Conservation (phyloP, 2,113 vertebrate genomes). For the Cynopterus brachyotis region DNA sequence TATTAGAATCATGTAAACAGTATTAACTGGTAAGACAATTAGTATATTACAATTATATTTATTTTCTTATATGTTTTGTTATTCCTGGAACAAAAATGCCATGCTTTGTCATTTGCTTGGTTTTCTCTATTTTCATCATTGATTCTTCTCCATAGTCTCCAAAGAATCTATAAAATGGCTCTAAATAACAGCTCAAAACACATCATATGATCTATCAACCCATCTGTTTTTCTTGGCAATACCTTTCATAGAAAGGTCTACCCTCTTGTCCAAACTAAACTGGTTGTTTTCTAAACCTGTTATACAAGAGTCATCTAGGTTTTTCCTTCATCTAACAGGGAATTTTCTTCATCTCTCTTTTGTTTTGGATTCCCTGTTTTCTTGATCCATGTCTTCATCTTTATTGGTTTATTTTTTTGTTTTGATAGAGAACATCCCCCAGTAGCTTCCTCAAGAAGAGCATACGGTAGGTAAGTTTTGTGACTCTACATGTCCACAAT, state of each 20-base stretch:
- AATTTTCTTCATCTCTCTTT: not conserved
- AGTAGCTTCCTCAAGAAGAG: not conserved
- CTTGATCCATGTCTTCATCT: not conserved
- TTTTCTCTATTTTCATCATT: constrained; percentile 22
- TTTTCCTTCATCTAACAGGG: not conserved
- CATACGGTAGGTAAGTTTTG: not conserved
- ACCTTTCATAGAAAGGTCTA: not conserved
- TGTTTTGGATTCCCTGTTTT: not conserved
- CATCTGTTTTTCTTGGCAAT: not conserved
- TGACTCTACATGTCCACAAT: not conserved
- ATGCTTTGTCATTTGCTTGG: constrained; percentile 11
- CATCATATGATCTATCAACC: not conserved
- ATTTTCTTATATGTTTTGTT: constrained; percentile 20
- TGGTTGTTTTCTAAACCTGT: not conserved
- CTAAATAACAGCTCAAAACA: constrained; percentile 26
- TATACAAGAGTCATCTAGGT: not conserved
- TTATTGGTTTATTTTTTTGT: not conserved
- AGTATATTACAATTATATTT: not conserved
- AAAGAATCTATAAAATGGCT: not conserved
- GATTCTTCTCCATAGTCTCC: not conserved
- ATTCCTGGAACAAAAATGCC: constrained; percentile 5
- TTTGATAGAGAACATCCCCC: not conserved
- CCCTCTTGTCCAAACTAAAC: not conserved
- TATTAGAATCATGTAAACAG: not conserved
- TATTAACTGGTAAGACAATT: not conserved